These are phyloP conservation scores for Lagorchestes hirsutus DNA, from an alignment of 2,797 vertebrate species.

Conservation along the genomic window DNA sequence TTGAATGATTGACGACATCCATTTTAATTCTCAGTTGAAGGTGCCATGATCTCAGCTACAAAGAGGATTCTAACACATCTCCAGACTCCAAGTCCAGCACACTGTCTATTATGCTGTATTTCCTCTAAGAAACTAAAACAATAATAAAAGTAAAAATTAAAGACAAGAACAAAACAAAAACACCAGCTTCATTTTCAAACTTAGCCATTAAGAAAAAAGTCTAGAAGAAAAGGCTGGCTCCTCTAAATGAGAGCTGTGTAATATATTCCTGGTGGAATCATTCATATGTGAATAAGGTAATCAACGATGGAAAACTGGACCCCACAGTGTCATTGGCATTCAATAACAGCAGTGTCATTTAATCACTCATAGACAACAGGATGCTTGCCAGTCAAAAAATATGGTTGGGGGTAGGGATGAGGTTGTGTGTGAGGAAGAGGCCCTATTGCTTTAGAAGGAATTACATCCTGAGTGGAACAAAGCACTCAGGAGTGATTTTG, in stretches of 20 bases:
- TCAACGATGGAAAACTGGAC: constrained; percentile 59
- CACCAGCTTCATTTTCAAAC: constrained; percentile 45
- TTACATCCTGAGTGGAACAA: not conserved
- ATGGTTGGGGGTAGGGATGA: not conserved
- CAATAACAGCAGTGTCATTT: constrained; percentile 66
- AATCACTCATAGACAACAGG: constrained; percentile 72
- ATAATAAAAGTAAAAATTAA: constrained; percentile 5
- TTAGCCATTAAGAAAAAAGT: constrained; percentile 54
- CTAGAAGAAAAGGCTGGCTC: constrained; percentile 60
- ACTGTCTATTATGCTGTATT: not conserved
- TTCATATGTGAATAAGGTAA: constrained; percentile 61
- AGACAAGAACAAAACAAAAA: constrained; percentile 17
- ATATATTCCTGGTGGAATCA: constrained; percentile 54
- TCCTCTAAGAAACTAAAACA: not conserved
- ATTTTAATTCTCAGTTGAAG: not conserved
- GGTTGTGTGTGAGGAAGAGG: not conserved
- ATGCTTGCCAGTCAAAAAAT: constrained; percentile 60
- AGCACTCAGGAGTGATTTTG: not conserved
- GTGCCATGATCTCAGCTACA: not conserved
- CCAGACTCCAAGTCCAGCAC: not conserved
- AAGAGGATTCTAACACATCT: not conserved
- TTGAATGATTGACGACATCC: not conserved
- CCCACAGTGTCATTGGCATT: constrained; percentile 67
- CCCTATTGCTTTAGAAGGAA: constrained; percentile 66
- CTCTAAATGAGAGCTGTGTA: constrained; percentile 56